Evolutionary conservation across 1,140 invertebrate genomes (phyloP), one percentile per base, ranked within the genome.

Genomic region (Drosophila athabasca): DNA sequence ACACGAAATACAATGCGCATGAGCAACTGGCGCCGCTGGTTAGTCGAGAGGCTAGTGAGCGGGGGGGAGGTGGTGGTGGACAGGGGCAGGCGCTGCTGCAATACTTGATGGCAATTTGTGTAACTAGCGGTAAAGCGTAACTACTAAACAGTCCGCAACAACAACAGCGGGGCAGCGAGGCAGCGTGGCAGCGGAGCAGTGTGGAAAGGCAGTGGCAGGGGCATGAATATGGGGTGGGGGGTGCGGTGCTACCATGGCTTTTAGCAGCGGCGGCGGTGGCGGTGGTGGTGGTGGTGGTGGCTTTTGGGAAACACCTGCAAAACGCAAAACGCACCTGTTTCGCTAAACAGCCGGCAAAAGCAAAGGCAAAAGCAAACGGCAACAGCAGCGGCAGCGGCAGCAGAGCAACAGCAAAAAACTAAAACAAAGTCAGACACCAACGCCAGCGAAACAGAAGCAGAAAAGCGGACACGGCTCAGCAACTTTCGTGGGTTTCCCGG

Each of bases 241-340:
- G 13, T 19, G 15, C 35, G 46, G 13, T 22, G 24, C 35, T 39
- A 3, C 35, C 35, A 39, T 22, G 58, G 11, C 31, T 35, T 35
- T 35, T 35, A 35, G 31, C 9, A 2, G 31, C 31, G 53, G 55
- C 29, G 24, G 44, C 11, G 53, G 50, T 49, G 39, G 45, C 35
- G 45, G 60, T 59, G 57, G 2, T 39, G 52, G 1, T 75, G 78
- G 82, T 87, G 82, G 82, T 88, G 24, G 24, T 39, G 58, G 79
- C 75, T 87, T 87, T 87, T 90, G 83, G 80, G 78, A 90, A 90
- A 90, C 89, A 90, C 89, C 89, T 90, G 89, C 89, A 90, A 75
- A 85, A 85, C 77, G 81, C 81, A 76, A 71, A 90, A 90, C 83
- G 89, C 89, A 90, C 89, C 89, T 90, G 89, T 90, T 87, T 87